These are phyloP conservation scores for Scrobipalpa atriplicella DNA, from an alignment of 2,888 invertebrate genomes.

Conservation along the genomic window DNA sequence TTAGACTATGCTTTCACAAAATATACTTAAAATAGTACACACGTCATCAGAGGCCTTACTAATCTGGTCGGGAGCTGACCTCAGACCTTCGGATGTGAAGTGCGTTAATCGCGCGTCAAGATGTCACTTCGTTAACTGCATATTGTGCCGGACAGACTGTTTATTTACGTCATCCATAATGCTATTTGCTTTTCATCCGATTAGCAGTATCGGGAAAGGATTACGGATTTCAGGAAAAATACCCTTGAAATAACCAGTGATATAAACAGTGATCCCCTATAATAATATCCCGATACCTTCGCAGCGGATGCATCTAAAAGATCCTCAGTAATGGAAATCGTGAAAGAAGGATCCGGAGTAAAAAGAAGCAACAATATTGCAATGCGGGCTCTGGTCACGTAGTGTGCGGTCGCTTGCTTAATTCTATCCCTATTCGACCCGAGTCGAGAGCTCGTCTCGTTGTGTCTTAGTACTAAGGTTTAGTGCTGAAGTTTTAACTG, in stretches of 20 bases:
- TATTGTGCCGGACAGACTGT: slow-evolving; percentile 24
- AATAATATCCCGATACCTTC: slow-evolving; percentile 19
- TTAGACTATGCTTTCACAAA: background rate
- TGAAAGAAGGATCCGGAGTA: slow-evolving; percentile 40
- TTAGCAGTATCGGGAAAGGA: slow-evolving; percentile 1
- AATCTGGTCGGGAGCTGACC: slow-evolving; percentile 19
- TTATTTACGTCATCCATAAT: slow-evolving; percentile 30
- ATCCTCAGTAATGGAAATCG: slow-evolving; percentile 36
- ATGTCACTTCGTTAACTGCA: slow-evolving; percentile 42
- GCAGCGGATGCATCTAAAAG: slow-evolving; percentile 23
- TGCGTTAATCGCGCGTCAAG: slow-evolving; percentile 37
- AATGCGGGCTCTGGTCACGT: slow-evolving; percentile 51
- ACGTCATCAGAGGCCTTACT: slow-evolving; percentile 16
- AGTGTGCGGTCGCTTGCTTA: slow-evolving; percentile 52
- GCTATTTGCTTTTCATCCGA: slow-evolving; percentile 26
- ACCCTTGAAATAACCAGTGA: slow-evolving; percentile 8
- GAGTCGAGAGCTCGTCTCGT: slow-evolving; percentile 33
- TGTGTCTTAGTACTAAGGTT: background rate
- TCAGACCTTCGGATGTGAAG: slow-evolving; percentile 22
- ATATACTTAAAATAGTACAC: background rate
- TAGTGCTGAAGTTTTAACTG: background rate
- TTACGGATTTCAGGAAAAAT: background rate
- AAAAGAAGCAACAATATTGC: slow-evolving; percentile 40
- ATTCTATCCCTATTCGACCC: slow-evolving; percentile 47
- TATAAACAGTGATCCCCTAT: slow-evolving; percentile 17